Evolutionary conservation across 2,888 invertebrate species (phyloP).

Genomic region (Watsonalla cultraria): DNA sequence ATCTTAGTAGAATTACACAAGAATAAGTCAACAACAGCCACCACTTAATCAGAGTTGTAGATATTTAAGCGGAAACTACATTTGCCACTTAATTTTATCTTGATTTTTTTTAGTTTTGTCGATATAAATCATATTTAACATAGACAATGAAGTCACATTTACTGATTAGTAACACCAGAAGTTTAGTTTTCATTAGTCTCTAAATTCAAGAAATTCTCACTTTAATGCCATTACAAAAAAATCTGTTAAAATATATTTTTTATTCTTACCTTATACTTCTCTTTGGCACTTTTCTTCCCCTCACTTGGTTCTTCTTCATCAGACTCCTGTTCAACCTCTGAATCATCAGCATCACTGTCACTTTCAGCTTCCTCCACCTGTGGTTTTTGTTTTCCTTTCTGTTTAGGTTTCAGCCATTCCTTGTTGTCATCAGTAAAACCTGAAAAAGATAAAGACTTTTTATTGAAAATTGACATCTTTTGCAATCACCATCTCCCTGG

Average conservation of each 20-base stretch:
- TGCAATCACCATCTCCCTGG: no score
- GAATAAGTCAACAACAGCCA: no score
- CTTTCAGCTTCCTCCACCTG: slow-evolving; percentile 34
- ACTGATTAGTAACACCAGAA: no score
- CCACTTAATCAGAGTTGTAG: no score
- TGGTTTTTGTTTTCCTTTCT: slow-evolving; percentile 52
- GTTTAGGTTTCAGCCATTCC: slow-evolving; percentile 83
- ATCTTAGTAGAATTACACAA: neutral
- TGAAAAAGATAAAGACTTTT: slow-evolving; percentile 21
- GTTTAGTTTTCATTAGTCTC: no score
- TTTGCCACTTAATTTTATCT: no score
- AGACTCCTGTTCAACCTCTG: slow-evolving; percentile 39
- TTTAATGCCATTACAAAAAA: neutral
- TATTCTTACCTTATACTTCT: slow-evolving; percentile 65
- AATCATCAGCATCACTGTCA: slow-evolving; percentile 40
- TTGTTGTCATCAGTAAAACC: slow-evolving; percentile 86
- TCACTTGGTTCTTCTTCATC: slow-evolving; percentile 28
- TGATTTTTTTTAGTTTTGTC: no score
- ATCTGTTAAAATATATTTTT: no score
- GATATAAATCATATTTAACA: no score
- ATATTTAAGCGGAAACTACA: no score
- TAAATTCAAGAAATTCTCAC: no score
- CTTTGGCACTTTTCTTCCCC: slow-evolving; percentile 37
- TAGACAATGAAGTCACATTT: no score
- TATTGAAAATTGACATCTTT: neutral